Evolutionary conservation across 1,140 invertebrate genomes (phyloP).

Genomic region (Ephestia elutella): DNA sequence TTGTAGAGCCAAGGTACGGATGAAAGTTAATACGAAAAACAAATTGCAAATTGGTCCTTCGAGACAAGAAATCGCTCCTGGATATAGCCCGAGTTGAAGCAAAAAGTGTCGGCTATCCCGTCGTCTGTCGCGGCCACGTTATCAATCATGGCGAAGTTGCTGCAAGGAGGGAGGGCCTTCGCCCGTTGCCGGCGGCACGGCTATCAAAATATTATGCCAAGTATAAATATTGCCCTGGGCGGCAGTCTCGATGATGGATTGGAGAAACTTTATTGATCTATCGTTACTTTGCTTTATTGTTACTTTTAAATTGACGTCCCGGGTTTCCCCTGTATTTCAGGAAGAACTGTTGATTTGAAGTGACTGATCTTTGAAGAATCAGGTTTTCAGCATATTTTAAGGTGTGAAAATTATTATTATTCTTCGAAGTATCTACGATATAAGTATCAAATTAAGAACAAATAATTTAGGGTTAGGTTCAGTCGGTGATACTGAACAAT

Average conservation of each 20-base stretch:
- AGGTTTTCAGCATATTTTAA: no score
- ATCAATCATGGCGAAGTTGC: constrained; percentile 1
- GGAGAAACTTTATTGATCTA: background rate
- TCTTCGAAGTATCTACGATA: no score
- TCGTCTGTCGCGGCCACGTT: background rate
- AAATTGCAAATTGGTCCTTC: no score
- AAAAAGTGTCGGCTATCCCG: background rate
- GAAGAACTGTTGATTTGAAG: background rate
- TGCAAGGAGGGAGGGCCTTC: background rate
- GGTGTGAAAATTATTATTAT: no score
- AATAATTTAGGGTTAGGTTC: no score
- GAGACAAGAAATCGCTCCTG: no score
- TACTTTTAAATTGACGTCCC: background rate
- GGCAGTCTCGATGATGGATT: background rate
- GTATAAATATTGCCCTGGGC: background rate
- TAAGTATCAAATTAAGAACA: no score
- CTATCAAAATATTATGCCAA: background rate
- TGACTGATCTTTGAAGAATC: background rate
- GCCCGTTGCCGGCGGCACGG: background rate
- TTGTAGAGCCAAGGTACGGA: no score
- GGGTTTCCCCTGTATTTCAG: background rate
- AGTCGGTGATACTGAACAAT: no score
- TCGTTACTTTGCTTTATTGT: background rate
- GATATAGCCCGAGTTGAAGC: background rate
- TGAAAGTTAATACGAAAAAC: no score